Base-by-base conservation (phyloP, 2,888 invertebrate genomes). In the Tiliacea citrago region DNA sequence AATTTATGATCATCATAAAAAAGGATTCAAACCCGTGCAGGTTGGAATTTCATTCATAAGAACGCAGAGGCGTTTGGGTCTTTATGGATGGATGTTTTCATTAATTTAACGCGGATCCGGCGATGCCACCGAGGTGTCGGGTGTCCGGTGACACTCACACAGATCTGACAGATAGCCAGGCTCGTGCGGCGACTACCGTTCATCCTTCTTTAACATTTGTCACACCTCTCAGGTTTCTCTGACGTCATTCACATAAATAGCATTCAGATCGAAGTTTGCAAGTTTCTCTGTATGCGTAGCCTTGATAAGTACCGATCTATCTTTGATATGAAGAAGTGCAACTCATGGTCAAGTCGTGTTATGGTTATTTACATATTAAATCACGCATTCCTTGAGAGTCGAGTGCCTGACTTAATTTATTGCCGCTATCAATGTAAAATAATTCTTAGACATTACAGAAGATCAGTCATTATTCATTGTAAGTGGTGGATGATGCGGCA, bases 11-110 rank as follows among this genome's bases (percentile, higher is more conserved):
- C 88, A 92, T 93, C 95, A 96, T 96, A 95, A 96, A 96, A 96
- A 96, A 96, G 95, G 96, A 95, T 94, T 94, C 94, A 93, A 94
- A 92, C 90, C 94, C 94, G 95, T 92, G 91, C 94, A 92, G 94
- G 93, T 93, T 95, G 96, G 96, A 94, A 95, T 96, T 96, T 96
- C 97, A 97, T 97, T 97, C 97, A 97, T 96, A 96, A 96, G 95
- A 94, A 94, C 92, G 95, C 94, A 94, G 96, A 95, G 96, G 96
- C 96, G 96, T 96, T 96, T 91, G 95, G 95, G 94, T 95, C 96
- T 96, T 95, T 95, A 95, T 96, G 95, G 94, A 93, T 95, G 94
- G 93, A 96, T 96, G 96, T 96, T 96, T 96, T 96, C 96, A 96
- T 96, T 96, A 96, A 96, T 96, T 96, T 95, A 95, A 94, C 93